Base-by-base conservation (phyloP, 1,140 invertebrate species). In the Macrobrachium rosenbergii region DNA sequence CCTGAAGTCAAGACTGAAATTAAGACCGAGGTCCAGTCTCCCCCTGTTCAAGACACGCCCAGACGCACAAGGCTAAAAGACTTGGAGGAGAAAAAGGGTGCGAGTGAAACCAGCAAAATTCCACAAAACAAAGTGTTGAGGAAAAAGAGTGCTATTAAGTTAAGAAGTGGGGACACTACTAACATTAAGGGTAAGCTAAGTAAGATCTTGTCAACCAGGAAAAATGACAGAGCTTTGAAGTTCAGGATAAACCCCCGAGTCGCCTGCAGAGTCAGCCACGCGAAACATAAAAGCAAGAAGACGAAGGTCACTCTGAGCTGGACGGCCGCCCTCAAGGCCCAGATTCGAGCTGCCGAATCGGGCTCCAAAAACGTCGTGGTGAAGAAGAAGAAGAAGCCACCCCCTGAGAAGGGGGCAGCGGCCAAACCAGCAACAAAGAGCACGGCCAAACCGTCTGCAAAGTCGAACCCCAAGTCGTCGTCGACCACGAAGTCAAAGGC, bases 321-420 rank as follows among this genome's bases (percentile, higher is more conserved):
- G 89, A 89, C 89, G 23, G 89, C 87, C 17, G 86, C 89, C 63
- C 64, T 89, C 72, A 89, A 89, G 60, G 89, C 89, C 37, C 84
- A 85, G 60, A 89, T 89, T 58, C 84, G 83, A 21, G 88, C 88
- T 72, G 81, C 84, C 11, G 83, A 86, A 19, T 79, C 75, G 37
- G 75, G 28, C 69, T 60, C 76, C 16, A 79, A 77, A 78, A 63
- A 83, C 37, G 28, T 72, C n/a, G 19, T 19, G 73, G 58, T 43
- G 3, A 43, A 43, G 21, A 62, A 62, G 60, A 81, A 58, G 7
- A 60, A 84, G 45, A 84, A 76, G 21, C 45, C 43, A 28, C 58
- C 82, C 45, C 60, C 69, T 52, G 19, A 84, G 76, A 62, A 84
- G 21, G 52, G 14, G 8, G 52, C 52, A 0, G 52, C 8, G 12